Evolutionary conservation across 2,888 invertebrate species (phyloP).

Genomic region (Candidula unifasciata): DNA sequence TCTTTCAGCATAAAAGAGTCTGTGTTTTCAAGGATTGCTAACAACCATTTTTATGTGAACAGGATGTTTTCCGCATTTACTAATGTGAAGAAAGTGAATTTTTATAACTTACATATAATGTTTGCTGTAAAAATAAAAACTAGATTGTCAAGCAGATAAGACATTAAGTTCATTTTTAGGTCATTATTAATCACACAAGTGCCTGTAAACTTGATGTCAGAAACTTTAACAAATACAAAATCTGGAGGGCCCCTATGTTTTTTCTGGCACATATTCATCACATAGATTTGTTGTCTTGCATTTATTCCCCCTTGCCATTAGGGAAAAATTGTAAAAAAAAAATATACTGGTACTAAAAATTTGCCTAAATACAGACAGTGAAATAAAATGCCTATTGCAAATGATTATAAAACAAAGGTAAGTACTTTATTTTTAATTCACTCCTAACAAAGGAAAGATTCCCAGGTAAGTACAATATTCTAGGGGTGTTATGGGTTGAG

Average conservation of each 20-base stretch:
- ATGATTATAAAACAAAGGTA: no score
- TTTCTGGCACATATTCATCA: neutral
- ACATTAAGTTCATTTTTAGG: neutral
- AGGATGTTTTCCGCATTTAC: conserved; percentile 34
- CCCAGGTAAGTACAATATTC: no score
- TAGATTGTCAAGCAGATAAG: conserved; percentile 6
- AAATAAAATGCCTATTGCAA: no score
- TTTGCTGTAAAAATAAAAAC: conserved; percentile 35
- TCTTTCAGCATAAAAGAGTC: neutral
- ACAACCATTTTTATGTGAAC: conserved; percentile 7
- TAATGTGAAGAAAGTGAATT: conserved; percentile 22
- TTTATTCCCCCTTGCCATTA: conserved; percentile 47
- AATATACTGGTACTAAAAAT: no score
- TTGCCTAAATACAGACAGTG: no score
- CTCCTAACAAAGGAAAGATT: no score
- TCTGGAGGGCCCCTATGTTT: conserved; percentile 22
- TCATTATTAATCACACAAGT: neutral
- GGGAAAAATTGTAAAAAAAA: neutral
- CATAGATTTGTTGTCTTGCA: conserved; percentile 19
- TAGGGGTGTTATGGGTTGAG: no score
- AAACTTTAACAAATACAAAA: neutral
- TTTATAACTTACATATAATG: conserved; percentile 38
- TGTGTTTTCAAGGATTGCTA: neutral
- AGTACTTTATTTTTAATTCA: no score
- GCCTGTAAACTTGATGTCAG: neutral